Base-by-base conservation (phyloP, 2,113 vertebrate genomes). In the Macrotis lagotis region DNA sequence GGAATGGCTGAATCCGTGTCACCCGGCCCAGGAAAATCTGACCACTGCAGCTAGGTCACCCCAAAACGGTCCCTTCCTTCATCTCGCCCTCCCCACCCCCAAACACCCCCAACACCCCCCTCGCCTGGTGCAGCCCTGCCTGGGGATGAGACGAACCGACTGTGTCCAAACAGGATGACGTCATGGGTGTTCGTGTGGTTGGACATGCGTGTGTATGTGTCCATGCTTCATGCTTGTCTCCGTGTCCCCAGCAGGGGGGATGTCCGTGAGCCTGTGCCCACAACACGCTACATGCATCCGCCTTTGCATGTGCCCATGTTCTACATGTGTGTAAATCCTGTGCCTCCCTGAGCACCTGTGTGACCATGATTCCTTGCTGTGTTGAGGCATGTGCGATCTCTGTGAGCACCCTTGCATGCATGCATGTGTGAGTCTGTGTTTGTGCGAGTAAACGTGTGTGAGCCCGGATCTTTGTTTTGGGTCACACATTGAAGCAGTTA, bases 401-500 rank as follows among this genome's bases (percentile, higher is more conserved):
- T 37, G 31, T 37, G 31, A 37, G 59, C 31, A 16, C 59, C 25
- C 59, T 5, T 37, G 31, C 59, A 37, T 28, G n/a, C 59, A 74
- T 5, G 59, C 59, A 3, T 7, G 14, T 11, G 0, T 59, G 4
- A 6, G 37, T 8, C 16, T 83, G 37, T 83, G 66, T n/a, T 44
- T 44, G 37, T 83, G 66, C 1, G 88, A 92, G 74, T 51, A 90
- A 91, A 74, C 96, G 95, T 96, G 90, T 96, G 95, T 96, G 96
- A 91, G 83, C 89, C 95, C 95, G 95, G 96, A 83, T 83, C 94
- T 96, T 97, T 95, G 93, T 95, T 91, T 88, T 37, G 96, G 91
- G 95, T 97, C 97, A 98, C 98, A 98, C 93, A 94, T 96, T 98
- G 98, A 98, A 98, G 98, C 47, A 95, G 97, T 98, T 98, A 98